Evolutionary conservation across 2,797 vertebrate genomes (phyloP).

Genomic region (Geotria australis): DNA sequence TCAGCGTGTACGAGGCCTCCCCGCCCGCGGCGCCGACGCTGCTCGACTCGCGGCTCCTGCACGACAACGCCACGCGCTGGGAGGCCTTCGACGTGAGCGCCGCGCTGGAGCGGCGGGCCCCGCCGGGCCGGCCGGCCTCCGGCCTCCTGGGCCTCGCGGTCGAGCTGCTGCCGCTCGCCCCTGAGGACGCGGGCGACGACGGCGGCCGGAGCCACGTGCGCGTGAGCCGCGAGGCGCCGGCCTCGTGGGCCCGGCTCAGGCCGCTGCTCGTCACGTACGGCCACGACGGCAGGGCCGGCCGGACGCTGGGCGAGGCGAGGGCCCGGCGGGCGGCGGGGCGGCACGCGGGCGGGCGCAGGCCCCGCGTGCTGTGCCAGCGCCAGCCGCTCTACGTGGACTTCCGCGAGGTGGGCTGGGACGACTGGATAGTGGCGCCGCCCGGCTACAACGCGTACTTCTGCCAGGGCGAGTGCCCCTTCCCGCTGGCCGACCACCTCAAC

Average conservation of each 20-base stretch:
- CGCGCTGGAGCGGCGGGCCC: slow-evolving; percentile 74
- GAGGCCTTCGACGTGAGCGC: slow-evolving; percentile 94
- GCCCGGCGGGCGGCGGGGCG: slow-evolving; percentile 21
- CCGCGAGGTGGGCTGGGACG: slow-evolving; percentile 95
- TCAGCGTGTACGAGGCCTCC: slow-evolving; percentile 88
- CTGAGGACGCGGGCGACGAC: slow-evolving; percentile 17
- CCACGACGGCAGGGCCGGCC: slow-evolving; percentile 60
- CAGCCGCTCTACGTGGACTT: slow-evolving; percentile 95
- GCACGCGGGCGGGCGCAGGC: slow-evolving; percentile 45
- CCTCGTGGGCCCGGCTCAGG: slow-evolving; percentile 71
- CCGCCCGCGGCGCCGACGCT: slow-evolving; percentile 43
- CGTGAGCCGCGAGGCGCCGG: slow-evolving; percentile 31
- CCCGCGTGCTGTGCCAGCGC: slow-evolving; percentile 52
- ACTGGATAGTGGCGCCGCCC: slow-evolving; percentile 97
- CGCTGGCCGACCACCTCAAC: slow-evolving; percentile 92
- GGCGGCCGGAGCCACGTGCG: slow-evolving; percentile 34
- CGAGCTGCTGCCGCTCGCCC: slow-evolving; percentile 49
- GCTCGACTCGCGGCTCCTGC: slow-evolving; percentile 74
- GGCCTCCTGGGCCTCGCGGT: slow-evolving; percentile 32
- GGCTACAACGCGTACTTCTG: slow-evolving; percentile 98
- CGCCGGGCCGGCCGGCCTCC: slow-evolving; percentile 61
- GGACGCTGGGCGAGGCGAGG: slow-evolving; percentile 38
- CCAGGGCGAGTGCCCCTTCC: slow-evolving; percentile 91
- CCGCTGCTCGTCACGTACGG: slow-evolving; percentile 86
- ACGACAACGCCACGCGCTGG: slow-evolving; percentile 56